Base-by-base conservation (phyloP, 2,797 vertebrate species). In the Dendrocincla fuliginosa region DNA sequence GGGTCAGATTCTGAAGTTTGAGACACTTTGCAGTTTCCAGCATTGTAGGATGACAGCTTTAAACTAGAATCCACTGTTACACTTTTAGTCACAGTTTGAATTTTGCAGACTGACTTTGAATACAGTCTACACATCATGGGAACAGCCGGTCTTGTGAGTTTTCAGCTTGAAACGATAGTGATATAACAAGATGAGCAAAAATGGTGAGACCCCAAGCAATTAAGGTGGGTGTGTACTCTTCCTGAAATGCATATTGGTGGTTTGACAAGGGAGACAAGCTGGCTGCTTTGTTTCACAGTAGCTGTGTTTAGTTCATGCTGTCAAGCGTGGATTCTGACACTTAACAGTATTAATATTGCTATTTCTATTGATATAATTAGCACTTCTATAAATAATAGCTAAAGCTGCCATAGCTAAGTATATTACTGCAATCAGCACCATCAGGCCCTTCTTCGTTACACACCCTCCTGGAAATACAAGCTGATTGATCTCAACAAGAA, bases 351-450 rank as follows among this genome's bases (percentile, higher is more conserved):
- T 98, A 98, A 97, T 98, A 98, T 97, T 98, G 97, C 97, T 97
- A 98, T 98, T 98, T 97, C 97, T 97, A 98, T 97, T 98, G 96
- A 98, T 98, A 98, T 97, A 98, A 98, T 98, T 98, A 98, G 95
- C 95, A 96, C 89, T 87, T 94, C 96, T 98, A 97, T 97, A 98
- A 98, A 98, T 98, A 98, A 97, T 96, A 96, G 87, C 96, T 96
- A 93, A 80, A 95, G 91, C 95, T 97, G 96, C 92, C 96, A 96
- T 96, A 96, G 97, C 95, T 97, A 97, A 97, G 95, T 96, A 95
- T 97, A 97, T 85, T 90, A 80, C 94, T 96, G 95, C 75, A 96
- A 96, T 96, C 85, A 95, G 91, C 87, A 96, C 93, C 92, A 96
- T 96, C 96, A 97, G 85, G 84, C 53, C 77, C 92, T 95, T 65